Conservation (phyloP, 2,113 vertebrate species). For the Nannobrachium achirus region DNA sequence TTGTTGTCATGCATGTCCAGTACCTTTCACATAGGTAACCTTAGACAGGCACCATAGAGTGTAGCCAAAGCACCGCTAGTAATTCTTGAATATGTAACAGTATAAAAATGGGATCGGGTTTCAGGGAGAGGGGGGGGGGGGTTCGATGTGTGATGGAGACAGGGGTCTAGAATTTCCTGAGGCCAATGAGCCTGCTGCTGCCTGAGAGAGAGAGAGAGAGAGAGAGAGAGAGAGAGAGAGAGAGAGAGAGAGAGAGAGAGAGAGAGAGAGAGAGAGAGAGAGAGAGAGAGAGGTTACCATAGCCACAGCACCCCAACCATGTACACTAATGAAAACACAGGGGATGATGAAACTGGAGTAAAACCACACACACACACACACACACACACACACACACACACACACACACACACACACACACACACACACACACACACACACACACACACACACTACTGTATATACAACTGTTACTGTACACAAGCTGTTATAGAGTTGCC, state of each 20-base stretch:
- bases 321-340: constrained; percentile 61
- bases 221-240: constrained; percentile 1
- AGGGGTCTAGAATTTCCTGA: constrained; percentile 77
- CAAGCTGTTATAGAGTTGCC: too few species aligned
- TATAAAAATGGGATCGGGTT: constrained; percentile 54
- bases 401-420: constrained; percentile 4
- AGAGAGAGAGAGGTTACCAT: constrained; percentile 46
- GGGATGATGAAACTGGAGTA: constrained; percentile 21
- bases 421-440: constrained; percentile 12
- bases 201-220: constrained; percentile 58
- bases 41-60: constrained; percentile 42
- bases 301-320: constrained; percentile 40
- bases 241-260: not conserved
- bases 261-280: constrained; percentile 5
- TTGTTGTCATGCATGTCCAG: constrained; percentile 24
- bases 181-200: constrained; percentile 73
- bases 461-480: too few species aligned
- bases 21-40: constrained; percentile 37
- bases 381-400: constrained; percentile 9
- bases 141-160: constrained; percentile 82
- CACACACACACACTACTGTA: not conserved
- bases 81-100: constrained; percentile 75
- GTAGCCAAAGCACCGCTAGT: constrained; percentile 64
- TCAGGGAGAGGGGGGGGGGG: constrained; percentile 9
- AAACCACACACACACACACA: not conserved